Base-by-base conservation (phyloP, 2,888 invertebrate genomes). In the Dicycla oo region DNA sequence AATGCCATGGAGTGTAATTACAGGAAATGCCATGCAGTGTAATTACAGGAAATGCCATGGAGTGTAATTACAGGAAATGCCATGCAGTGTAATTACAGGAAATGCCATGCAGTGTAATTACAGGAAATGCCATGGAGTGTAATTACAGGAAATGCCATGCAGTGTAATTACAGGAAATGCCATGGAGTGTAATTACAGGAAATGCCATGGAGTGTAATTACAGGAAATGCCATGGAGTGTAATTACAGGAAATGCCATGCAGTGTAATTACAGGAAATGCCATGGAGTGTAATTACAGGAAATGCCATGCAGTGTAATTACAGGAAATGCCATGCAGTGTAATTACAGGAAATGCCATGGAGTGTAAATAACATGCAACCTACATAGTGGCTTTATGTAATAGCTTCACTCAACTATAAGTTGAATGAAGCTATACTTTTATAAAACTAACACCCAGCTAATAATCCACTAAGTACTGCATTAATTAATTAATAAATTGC, bases 361-460 rank as follows among this genome's bases (percentile, higher is more conserved):
- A 26, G 40, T 65, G 63, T 69, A 73, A n/a, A n/a, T n/a, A n/a
- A 49, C 26, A 45, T 69, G 49, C 58, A 47, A 65, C 45, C 40
- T 61, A 64, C 11, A 13, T 78, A 68, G 64, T 51, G 51, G 38
- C 18, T 23, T 63, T 30, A 15, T 23, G 26, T 58, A 66, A 66
- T 60, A 51, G 15, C 26, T 73, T 65, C 43, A 30, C 30, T 45
- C 11, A 30, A 2, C 2, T 3, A n/a, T n/a, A n/a, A 43, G 23
- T 43, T 23, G 20, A 47, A 18, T 45, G 61, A 45, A 45, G 38
- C 30, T 40, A 15, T 23, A 51, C 8, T 8, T 51, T 70, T 49
- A 49, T 30, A 18, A 15, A 63, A 67, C 34, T 23, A 45, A 66
- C 43, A 45, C 13, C 18, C 1, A 43, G 2, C 13, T 60, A 30